phyloP scores from a whole-genome alignment of 2,797 vertebrate species.

The Otus scops region DNA sequence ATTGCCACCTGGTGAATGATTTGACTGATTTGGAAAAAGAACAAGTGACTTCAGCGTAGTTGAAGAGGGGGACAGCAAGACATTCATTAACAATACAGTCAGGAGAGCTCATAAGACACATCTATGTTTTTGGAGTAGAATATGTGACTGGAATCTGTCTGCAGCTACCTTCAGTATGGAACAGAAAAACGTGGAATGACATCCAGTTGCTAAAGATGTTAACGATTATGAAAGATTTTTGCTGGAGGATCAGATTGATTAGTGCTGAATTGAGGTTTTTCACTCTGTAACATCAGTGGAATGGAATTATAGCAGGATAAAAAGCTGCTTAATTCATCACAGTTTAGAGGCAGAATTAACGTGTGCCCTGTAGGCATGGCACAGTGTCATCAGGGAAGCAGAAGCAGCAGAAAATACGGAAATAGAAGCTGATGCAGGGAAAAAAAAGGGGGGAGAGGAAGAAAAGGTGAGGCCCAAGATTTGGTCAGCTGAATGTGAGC shows the following conservation, averaged over 20 bases:
- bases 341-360: conserved; percentile 13
- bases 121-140: background rate
- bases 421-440: background rate
- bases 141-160: background rate
- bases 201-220: background rate
- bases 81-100: background rate
- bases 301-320: background rate
- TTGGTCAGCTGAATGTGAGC: background rate
- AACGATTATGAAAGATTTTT: background rate
- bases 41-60: background rate
- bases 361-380: background rate
- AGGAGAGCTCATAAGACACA: background rate
- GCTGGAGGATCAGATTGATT: background rate
- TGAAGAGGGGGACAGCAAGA: accelerated
- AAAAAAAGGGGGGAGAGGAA: accelerated
- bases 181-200: background rate
- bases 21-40: background rate
- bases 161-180: background rate
- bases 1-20: background rate
- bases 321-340: conserved; percentile 33
- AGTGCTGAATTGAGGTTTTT: background rate
- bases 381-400: background rate
- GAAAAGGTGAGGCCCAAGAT: background rate
- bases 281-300: background rate
- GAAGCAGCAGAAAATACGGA: background rate